Conservation (phyloP, 2,797 vertebrate genomes). For the Intellagama lesueurii region DNA sequence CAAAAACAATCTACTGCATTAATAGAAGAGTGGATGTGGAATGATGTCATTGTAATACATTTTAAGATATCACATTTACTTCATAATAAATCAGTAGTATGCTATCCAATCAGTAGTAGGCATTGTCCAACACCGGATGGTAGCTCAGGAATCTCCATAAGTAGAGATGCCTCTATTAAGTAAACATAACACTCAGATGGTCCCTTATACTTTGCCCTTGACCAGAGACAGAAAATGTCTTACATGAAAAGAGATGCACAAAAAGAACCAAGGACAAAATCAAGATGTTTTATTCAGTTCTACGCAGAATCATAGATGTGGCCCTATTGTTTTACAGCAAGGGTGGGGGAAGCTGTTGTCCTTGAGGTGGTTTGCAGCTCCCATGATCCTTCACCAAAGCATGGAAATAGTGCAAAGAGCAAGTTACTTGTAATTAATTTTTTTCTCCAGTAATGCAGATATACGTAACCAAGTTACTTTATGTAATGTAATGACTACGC, state of each 20-base stretch:
- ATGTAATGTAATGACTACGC: too few species aligned
- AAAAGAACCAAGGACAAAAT: too few species aligned
- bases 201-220: too few species aligned
- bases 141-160: not conserved
- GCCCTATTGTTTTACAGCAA: not conserved
- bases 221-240: too few species aligned
- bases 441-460: too few species aligned
- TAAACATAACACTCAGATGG: too few species aligned
- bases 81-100: not conserved
- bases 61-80: not conserved
- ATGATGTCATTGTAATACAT: not conserved
- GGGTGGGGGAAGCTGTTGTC: not conserved
- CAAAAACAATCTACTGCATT: not conserved
- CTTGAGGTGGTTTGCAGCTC: not conserved
- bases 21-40: not conserved
- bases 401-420: not conserved
- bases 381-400: not conserved
- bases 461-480: too few species aligned
- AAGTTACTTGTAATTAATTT: not conserved
- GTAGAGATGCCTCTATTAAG: not conserved
- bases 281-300: too few species aligned
- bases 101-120: not conserved
- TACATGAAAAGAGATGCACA: too few species aligned
- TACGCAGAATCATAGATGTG: not conserved
- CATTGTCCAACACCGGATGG: not conserved